Conservation (phyloP, 2,888 invertebrate genomes). For the Panopea generosa region DNA sequence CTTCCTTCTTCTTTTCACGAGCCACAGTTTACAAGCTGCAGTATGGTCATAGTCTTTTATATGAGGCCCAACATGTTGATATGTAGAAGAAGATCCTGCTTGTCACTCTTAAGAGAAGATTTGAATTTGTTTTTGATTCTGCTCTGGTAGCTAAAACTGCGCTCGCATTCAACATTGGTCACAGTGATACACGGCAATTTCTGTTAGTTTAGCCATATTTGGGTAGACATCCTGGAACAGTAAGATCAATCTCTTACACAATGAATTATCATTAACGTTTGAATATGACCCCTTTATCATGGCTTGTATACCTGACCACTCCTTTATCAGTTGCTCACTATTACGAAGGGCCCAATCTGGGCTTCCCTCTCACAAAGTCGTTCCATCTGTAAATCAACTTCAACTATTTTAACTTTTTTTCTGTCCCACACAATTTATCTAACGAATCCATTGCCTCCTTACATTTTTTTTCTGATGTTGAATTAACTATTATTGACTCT, state of each 20-base stretch:
- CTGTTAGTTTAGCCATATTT: slow-evolving; percentile 14
- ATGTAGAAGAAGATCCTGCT: slow-evolving; percentile 14
- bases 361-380: not conserved
- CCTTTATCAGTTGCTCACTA: slow-evolving; percentile 3
- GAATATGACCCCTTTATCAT: slow-evolving; percentile 38
- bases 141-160: slow-evolving; percentile 36
- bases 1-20: slow-evolving; percentile 24
- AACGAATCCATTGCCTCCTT: slow-evolving; percentile 21
- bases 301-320: slow-evolving; percentile 29
- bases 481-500: slow-evolving; percentile 21
- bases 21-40: slow-evolving; percentile 16
- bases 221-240: slow-evolving; percentile 11
- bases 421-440: slow-evolving; percentile 20
- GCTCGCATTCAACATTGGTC: slow-evolving; percentile 44
- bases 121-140: slow-evolving; percentile 32
- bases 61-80: slow-evolving; percentile 9
- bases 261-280: not conserved
- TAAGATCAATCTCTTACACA: not conserved
- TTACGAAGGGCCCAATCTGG: slow-evolving; percentile 1
- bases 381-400: slow-evolving; percentile 15
- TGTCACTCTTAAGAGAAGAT: slow-evolving; percentile 19
- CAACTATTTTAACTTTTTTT: slow-evolving; percentile 13
- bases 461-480: slow-evolving; percentile 36
- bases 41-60: slow-evolving; percentile 4
- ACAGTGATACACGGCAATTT: slow-evolving; percentile 28